Evolutionary conservation across 2,888 invertebrate species (phyloP), one percentile per base, ranked within the genome.

Genomic region (Lasioglossum villosulum): DNA sequence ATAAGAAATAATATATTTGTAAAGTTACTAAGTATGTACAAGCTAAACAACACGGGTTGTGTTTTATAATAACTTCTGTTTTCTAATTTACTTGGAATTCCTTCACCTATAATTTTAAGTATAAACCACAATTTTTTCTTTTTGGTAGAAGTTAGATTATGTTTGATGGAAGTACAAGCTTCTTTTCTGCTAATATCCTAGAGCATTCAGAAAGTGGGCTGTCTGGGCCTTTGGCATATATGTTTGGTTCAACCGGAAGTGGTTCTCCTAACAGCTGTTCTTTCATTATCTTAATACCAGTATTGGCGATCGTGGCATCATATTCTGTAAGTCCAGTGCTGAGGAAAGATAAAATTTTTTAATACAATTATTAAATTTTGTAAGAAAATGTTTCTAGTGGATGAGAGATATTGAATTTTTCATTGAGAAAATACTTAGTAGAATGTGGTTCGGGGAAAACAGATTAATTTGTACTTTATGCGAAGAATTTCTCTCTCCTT

Each of bases 261-360:
- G 91, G 90, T 74, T 79, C 68, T 56, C 92, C 91, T 56, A 83
- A 82, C 6, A 88, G 68, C 59, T 45, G 45, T 59, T 39, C 66
- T 73, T 90, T 71, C 27, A 91, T 76, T 75, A 94, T 86, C 74
- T 78, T 87, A 42, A 87, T 87, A 8, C 91, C 93, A 63, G 89
- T 88, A 12, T 78, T 79, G 42, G 90, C 88, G 76, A 94, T 93
- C 16, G 85, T 87, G 74, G 70, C 86, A 39, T 81, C 78, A 78
- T 94, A 94, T 74, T 93, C 93, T 6, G 92, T 83, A 68, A 90
- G 78, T 74, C 92, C 94, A 56, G 93, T 94, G 78, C 93, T 94
- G 71, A 59, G 83, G 83, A 59, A 75, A 37, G 19, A 78, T 56
- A 68, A 73, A 12, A 56, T 56, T 56, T n/a, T n/a, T 56, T n/a